A percentile compares a stretch with the other conserved stretches of the same genome.
Conservation (phyloP, 1,140 invertebrate genomes). For the Pseudoatta argentina region DNA sequence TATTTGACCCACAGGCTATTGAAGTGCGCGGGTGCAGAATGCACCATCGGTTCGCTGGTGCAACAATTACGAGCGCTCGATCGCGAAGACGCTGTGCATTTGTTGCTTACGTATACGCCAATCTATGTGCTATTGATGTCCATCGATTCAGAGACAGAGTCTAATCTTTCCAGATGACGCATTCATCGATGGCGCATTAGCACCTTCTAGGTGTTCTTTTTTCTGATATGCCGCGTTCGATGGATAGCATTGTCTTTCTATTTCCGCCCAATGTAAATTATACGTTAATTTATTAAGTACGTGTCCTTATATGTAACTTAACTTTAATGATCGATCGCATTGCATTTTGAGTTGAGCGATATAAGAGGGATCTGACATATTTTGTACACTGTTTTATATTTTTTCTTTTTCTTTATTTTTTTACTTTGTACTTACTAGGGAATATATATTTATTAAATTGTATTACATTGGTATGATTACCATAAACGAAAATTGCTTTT, state of each 20-base stretch:
- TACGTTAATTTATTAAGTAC: slow-evolving; percentile 65
- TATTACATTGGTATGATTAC: slow-evolving; percentile 20
- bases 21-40: slow-evolving; percentile 80
- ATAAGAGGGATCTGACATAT: not conserved
- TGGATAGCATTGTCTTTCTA: slow-evolving; percentile 65
- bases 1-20: slow-evolving; percentile 77
- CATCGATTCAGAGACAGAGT: slow-evolving; percentile 84
- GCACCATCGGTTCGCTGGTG: slow-evolving; percentile 81
- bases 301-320: slow-evolving; percentile 55
- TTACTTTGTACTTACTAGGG: slow-evolving; percentile 43
- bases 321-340: slow-evolving; percentile 39
- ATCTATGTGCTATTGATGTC: slow-evolving; percentile 81
- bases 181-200: slow-evolving; percentile 77
- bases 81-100: slow-evolving; percentile 82
- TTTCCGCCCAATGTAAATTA: slow-evolving; percentile 73
- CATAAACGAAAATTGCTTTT: not conserved
- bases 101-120: slow-evolving; percentile 83
- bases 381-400: slow-evolving; percentile 17
- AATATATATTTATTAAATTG: slow-evolving; percentile 4
- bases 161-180: slow-evolving; percentile 86
- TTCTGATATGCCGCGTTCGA: slow-evolving; percentile 51
- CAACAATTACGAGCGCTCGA: slow-evolving; percentile 82
- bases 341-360: slow-evolving; percentile 33
- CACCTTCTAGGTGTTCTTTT: slow-evolving; percentile 73
- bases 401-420: not conserved